Conservation (phyloP, 1,140 invertebrate species). For the Anthonomus grandis region DNA sequence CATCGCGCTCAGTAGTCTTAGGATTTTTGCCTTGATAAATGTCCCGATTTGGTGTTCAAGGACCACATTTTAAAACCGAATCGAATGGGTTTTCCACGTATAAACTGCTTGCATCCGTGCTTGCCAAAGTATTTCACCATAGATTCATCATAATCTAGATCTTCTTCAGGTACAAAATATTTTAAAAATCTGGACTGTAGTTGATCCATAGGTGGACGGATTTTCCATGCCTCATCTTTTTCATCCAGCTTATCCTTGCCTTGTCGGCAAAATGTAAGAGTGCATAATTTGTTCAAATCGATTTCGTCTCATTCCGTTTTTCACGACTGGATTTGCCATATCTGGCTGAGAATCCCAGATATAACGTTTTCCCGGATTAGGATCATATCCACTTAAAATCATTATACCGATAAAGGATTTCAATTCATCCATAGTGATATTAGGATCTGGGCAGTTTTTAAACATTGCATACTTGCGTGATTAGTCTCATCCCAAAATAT, state of each 20-base stretch:
- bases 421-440: constrained; percentile 19
- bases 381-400: constrained; percentile 25
- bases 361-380: constrained; percentile 13
- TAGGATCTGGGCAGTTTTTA: constrained; percentile 16
- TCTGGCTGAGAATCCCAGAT: constrained; percentile 26
- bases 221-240: constrained; percentile 27
- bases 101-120: constrained; percentile 39
- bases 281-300: constrained; percentile 24
- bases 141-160: constrained; percentile 30
- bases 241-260: constrained; percentile 1
- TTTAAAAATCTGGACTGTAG: constrained; percentile 26
- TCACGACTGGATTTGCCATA: constrained; percentile 18
- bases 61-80: constrained; percentile 38
- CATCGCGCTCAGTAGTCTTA: constrained; percentile 18
- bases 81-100: constrained; percentile 37
- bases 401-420: constrained; percentile 28
- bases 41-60: constrained; percentile 22
- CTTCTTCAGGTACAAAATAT: constrained; percentile 22
- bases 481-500: constrained; percentile 15
- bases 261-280: constrained; percentile 29
- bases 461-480: constrained; percentile 24
- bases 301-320: constrained; percentile 18
- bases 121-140: constrained; percentile 41
- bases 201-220: constrained; percentile 25
- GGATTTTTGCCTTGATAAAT: constrained; percentile 40